Evolutionary conservation across 1,140 invertebrate species (phyloP).

Genomic region (Ctenoplectra terminalis): DNA sequence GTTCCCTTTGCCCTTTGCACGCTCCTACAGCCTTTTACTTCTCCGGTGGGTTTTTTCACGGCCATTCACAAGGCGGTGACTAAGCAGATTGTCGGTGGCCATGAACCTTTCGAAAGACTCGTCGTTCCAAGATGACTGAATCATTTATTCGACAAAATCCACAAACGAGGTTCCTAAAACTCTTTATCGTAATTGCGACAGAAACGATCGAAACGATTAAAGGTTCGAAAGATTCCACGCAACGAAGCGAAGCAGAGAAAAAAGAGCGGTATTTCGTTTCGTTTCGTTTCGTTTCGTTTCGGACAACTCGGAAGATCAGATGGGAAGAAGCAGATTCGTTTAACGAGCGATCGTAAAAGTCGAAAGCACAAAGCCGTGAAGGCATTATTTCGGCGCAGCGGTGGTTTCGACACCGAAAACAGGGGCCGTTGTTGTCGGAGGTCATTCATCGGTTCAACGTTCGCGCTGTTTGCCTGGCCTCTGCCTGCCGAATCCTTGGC

Average conservation of each 20-base stretch:
- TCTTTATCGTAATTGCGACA: not conserved
- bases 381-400: constrained; percentile 43
- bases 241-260: not conserved
- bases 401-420: constrained; percentile 66
- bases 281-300: too few relatives aligned
- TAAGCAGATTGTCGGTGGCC: not conserved
- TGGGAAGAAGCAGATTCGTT: constrained; percentile 24
- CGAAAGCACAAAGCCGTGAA: constrained; percentile 25
- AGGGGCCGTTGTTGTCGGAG: constrained; percentile 73
- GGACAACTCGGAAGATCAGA: constrained; percentile 20
- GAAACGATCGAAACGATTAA: not conserved
- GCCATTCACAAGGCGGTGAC: not conserved
- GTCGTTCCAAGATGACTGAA: not conserved
- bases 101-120: not conserved
- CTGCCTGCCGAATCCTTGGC: constrained; percentile 62
- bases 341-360: constrained; percentile 62
- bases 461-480: constrained; percentile 69
- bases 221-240: not conserved
- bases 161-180: too few relatives aligned
- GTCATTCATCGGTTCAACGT: constrained; percentile 74
- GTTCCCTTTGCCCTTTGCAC: too few relatives aligned
- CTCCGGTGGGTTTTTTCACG: too few relatives aligned
- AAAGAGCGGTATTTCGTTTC: too few relatives aligned
- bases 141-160: too few relatives aligned
- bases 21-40: too few relatives aligned